Percentiles rank a stretch among this genome's conserved stretches.
phyloP scores from a whole-genome alignment of 2,113 vertebrate genomes.

The Mustelus asterias region DNA sequence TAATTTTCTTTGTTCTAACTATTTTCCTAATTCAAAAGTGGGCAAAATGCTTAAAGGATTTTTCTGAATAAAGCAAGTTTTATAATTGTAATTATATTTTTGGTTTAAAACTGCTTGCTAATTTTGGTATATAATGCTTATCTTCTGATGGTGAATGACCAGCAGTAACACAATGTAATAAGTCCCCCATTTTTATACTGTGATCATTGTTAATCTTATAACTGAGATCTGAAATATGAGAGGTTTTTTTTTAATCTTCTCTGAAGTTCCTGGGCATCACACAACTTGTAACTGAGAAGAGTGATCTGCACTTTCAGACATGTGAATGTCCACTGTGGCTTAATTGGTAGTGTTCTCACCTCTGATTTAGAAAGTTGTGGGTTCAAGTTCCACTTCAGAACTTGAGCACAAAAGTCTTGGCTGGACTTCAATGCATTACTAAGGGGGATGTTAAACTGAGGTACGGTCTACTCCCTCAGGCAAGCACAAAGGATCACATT shows the following conservation, averaged over 20 bases:
- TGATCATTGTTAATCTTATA: neutral
- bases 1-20: no score
- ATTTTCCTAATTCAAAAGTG: no score
- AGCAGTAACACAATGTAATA: neutral
- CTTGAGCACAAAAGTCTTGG: no score
- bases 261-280: neutral
- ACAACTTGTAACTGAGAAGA: neutral
- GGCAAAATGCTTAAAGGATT: neutral
- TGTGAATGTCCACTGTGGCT: no score
- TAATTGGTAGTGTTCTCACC: no score
- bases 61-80: neutral
- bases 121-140: neutral
- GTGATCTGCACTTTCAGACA: neutral
- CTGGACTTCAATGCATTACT: no score
- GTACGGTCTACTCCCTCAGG: no score
- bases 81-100: neutral
- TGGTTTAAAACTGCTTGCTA: no score
- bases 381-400: no score
- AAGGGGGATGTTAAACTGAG: no score
- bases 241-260: neutral
- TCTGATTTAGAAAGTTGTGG: no score
- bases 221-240: neutral
- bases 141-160: neutral
- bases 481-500: no score
- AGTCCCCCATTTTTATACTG: neutral